Conservation (phyloP, 2,797 vertebrate genomes). For the Chelidonichthys spinosus region DNA sequence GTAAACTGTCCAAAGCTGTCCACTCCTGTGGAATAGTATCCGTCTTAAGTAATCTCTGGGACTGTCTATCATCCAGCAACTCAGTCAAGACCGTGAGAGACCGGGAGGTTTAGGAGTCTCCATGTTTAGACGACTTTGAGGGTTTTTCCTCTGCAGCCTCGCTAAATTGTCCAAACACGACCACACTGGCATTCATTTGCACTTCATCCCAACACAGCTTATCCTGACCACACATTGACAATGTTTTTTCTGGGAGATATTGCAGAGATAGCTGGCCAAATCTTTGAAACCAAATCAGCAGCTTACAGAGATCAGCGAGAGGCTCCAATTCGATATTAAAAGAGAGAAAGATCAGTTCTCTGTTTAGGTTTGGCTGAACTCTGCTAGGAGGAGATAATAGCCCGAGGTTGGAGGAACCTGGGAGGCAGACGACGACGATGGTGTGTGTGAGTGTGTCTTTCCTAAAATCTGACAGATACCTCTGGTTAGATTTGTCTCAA, state of each 20-base stretch:
- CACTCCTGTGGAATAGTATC: conserved; percentile 27
- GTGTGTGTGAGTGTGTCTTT: conserved; percentile 27
- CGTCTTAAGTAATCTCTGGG: conserved; percentile 46
- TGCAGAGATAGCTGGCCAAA: conserved; percentile 70
- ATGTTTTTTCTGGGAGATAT: conserved; percentile 82
- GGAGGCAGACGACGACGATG: conserved; percentile 41
- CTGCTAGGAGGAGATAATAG: conserved; percentile 47
- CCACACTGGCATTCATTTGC: conserved; percentile 82
- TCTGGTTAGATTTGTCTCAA: conserved; percentile 52
- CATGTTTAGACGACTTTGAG: conserved; percentile 81
- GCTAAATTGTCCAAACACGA: conserved; percentile 84
- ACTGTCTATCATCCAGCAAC: conserved; percentile 46
- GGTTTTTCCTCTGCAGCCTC: conserved; percentile 72
- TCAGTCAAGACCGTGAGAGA: conserved; percentile 73
- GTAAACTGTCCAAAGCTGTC: conserved; percentile 43
- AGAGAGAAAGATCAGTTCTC: conserved; percentile 69
- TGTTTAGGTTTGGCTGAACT: conserved; percentile 69
- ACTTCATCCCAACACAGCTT: conserved; percentile 74
- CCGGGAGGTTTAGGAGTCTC: conserved; percentile 62
- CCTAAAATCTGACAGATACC: conserved; percentile 46
- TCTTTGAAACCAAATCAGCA: conserved; percentile 79
- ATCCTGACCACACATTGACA: conserved; percentile 83
- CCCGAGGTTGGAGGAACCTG: conserved; percentile 53
- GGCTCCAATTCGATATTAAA: conserved; percentile 77
- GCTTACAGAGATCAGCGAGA: conserved; percentile 74